Evolutionary conservation across 2,888 invertebrate genomes (phyloP).

Genomic region (Petrolisthes manimaculis): DNA sequence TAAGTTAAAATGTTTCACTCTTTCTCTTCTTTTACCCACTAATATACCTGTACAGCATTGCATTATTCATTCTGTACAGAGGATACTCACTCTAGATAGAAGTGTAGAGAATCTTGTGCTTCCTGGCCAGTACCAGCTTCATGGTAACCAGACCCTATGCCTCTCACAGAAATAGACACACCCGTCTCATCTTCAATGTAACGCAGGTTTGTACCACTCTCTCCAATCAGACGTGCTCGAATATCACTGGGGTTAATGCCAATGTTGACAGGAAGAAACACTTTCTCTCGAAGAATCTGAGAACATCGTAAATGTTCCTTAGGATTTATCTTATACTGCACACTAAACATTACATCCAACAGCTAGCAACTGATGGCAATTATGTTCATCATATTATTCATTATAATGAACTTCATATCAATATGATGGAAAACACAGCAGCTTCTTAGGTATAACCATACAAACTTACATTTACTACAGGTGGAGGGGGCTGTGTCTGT

Average conservation of each 20-base stretch:
- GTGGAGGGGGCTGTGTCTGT: slow-evolving; percentile 53
- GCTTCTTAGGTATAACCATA: no score
- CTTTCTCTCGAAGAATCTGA: slow-evolving; percentile 76
- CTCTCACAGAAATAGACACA: slow-evolving; percentile 77
- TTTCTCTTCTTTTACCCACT: no score
- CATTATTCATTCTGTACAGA: no score
- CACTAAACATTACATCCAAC: not conserved
- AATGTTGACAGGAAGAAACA: slow-evolving; percentile 74
- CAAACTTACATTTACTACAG: slow-evolving; percentile 31
- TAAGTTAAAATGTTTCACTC: no score
- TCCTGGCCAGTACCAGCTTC: slow-evolving; percentile 75
- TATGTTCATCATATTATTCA: not conserved
- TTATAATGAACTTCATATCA: not conserved
- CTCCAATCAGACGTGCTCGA: slow-evolving; percentile 80
- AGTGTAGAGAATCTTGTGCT: slow-evolving; percentile 80
- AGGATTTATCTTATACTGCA: not conserved
- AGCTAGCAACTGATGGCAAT: not conserved
- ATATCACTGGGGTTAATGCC: slow-evolving; percentile 84
- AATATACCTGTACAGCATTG: no score
- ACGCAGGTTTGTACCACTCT: slow-evolving; percentile 80
- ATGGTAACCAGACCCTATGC: slow-evolving; percentile 77
- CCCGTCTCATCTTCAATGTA: slow-evolving; percentile 85
- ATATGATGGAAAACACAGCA: no score
- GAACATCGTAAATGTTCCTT: not conserved
- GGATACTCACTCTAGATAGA: slow-evolving; percentile 78